Percentiles rank a stretch among this genome's conserved stretches.
Conservation (phyloP, 2,888 invertebrate genomes). For the Drosophila nigritarsus region DNA sequence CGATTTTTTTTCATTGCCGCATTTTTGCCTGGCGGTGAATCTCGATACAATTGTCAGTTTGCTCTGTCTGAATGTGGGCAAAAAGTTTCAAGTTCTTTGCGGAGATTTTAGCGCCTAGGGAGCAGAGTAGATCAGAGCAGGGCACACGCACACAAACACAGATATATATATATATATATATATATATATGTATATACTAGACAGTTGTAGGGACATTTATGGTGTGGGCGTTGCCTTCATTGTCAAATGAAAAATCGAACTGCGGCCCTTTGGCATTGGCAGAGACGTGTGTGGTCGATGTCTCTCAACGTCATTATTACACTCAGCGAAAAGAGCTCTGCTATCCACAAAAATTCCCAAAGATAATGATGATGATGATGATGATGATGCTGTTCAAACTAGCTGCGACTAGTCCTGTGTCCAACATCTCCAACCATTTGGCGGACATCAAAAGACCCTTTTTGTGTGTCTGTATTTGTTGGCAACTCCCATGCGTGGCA, state of each 20-base stretch:
- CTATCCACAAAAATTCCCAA: not conserved
- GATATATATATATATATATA: not conserved
- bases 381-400: conserved; percentile 16
- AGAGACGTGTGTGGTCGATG: conserved; percentile 46
- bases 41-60: conserved; percentile 76
- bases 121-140: conserved; percentile 33
- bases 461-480: not conserved
- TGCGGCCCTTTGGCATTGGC: conserved; percentile 39
- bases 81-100: conserved; percentile 72
- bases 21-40: conserved; percentile 72
- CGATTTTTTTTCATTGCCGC: conserved; percentile 14
- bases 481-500: conserved; percentile 66
- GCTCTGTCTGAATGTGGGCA: conserved; percentile 31
- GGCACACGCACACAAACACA: conserved; percentile 29
- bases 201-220: conserved; percentile 59
- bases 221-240: conserved; percentile 70
- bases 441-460: conserved; percentile 54
- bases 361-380: not conserved
- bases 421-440: conserved; percentile 49
- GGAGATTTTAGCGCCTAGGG: conserved; percentile 69
- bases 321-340: not conserved
- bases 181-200: conserved; percentile 15
- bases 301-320: conserved; percentile 7
- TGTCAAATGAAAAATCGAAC: conserved; percentile 79
- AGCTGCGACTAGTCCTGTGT: conserved; percentile 5